Evolutionary conservation across 2,113 vertebrate species (phyloP).

Genomic region (Empidonax alnorum): DNA sequence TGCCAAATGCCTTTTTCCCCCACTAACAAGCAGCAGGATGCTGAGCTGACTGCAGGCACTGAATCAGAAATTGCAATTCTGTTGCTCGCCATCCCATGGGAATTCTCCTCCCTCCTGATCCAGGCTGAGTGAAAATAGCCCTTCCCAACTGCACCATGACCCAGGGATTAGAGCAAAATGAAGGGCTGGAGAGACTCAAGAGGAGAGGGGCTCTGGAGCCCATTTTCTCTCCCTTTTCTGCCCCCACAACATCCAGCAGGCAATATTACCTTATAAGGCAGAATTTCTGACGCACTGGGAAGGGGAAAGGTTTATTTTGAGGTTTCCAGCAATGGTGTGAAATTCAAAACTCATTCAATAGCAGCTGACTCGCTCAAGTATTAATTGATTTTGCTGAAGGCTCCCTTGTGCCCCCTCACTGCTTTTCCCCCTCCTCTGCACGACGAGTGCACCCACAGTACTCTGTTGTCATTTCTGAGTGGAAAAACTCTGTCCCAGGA

Average conservation of each 20-base stretch:
- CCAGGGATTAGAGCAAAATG: background rate
- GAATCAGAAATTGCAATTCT: constrained; percentile 42
- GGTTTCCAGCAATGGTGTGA: constrained; percentile 47
- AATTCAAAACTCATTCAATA: constrained; percentile 49
- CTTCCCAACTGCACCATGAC: background rate
- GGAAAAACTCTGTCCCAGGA: background rate
- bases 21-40: background rate
- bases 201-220: background rate
- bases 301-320: constrained; percentile 49
- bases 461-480: background rate
- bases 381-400: constrained; percentile 39
- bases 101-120: background rate
- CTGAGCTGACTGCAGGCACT: constrained; percentile 26
- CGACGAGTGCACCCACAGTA: background rate
- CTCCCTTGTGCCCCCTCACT: background rate
- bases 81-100: background rate
- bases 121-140: background rate
- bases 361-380: background rate
- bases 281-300: background rate
- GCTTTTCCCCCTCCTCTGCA: background rate
- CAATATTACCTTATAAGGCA: constrained; percentile 5
- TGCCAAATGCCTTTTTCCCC: background rate
- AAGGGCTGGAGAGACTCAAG: background rate
- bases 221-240: background rate
- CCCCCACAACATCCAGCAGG: background rate